Conservation (phyloP, 2,888 invertebrate species). For the Acleris laterana region DNA sequence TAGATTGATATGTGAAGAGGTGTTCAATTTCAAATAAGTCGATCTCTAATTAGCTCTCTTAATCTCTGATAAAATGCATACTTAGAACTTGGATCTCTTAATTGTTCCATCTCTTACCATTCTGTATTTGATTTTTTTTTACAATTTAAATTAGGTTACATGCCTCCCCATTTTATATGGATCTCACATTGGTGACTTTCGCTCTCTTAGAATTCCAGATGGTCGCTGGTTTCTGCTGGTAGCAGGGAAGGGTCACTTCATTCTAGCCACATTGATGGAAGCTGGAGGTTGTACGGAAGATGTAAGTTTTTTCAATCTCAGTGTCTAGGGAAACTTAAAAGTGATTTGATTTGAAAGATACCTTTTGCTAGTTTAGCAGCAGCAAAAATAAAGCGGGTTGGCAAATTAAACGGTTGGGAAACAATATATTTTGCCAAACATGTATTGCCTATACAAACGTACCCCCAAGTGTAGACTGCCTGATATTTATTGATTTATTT, state of each 20-base stretch:
- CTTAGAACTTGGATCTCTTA: too few relatives aligned
- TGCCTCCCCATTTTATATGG: neutral
- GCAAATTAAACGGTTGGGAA: too few relatives aligned
- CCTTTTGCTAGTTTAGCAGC: too few relatives aligned
- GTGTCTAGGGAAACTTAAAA: neutral
- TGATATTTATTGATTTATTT: neutral
- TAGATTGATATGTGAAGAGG: too few relatives aligned
- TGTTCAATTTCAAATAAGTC: too few relatives aligned
- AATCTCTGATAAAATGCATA: conserved; percentile 3
- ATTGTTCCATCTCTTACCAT: conserved; percentile 2
- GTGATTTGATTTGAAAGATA: neutral
- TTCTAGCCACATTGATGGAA: conserved; percentile 89
- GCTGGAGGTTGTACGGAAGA: conserved; percentile 90
- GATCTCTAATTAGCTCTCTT: neutral
- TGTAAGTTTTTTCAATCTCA: conserved; percentile 55
- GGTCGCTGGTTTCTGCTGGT: conserved; percentile 90
- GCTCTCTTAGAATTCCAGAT: conserved; percentile 74
- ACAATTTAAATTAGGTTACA: neutral
- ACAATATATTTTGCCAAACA: too few relatives aligned
- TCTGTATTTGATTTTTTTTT: neutral
- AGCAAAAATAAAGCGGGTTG: too few relatives aligned
- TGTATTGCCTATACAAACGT: too few relatives aligned
- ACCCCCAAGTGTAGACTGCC: too few relatives aligned
- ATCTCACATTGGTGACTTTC: conserved; percentile 12
- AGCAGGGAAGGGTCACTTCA: conserved; percentile 88